Evolutionary conservation across 1,140 invertebrate genomes (phyloP), one percentile per base, ranked within the genome.

Genomic region (Microplitis mediator): DNA sequence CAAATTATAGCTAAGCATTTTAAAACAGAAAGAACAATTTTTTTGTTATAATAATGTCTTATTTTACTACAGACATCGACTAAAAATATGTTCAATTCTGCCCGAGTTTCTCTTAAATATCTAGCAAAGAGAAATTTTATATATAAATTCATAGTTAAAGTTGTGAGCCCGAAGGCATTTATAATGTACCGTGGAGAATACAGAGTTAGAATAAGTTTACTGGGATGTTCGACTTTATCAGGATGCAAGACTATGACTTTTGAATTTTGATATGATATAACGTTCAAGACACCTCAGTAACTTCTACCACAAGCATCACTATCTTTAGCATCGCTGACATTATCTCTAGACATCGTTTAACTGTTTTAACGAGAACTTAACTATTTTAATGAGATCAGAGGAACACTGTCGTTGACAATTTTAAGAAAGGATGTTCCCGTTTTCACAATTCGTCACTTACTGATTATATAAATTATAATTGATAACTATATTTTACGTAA

Each of bases 301-400:
- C 69, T 58, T 58, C 8, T 45, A 45, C 39, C 39, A 11, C 39
- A 11, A 45, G 23, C 39, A 45, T 45, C 11, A 6, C 39, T 9
- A 45, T 45, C 39, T 45, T 23, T 45, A 45, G 4, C 39, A 45
- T 23, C 23, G 23, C 23, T 23, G 23, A 23, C 23, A 23, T 23
- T 45, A 45, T 45, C 66, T 61, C 75, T 72, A 76, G 77, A 75
- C 75, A 74, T 70, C 70, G 69, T 76, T 73, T 80, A 80, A 80
- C 76, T 72, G 70, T 63, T 72, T 72, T 72, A 72, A 72, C 66
- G 70, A 76, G 73, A 76, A 75, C 74, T 79, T 76, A 81, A 79
- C 78, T 81, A 80, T 80, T 81, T 79, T 81, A 81, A 81, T 78
- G 80, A 81, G 79, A 67, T 45, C 39, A 45, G 39, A 11, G 6